Evolutionary conservation across 2,888 invertebrate species (phyloP).

Genomic region (Timandra comae): DNA sequence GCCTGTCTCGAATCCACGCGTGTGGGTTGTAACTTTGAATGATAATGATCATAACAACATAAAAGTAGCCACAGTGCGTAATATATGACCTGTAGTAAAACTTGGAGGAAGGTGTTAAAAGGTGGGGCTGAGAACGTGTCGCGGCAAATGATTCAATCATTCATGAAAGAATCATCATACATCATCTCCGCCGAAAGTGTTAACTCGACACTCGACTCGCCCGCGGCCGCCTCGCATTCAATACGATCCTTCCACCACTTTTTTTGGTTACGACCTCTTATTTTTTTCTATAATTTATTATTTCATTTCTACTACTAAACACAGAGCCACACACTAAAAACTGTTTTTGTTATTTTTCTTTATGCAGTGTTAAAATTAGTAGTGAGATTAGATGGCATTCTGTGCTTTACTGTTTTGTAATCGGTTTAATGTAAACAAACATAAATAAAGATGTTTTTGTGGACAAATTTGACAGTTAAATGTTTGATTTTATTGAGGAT

Average conservation of each 20-base stretch:
- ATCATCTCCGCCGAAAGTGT: conserved; percentile 71
- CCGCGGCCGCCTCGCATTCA: conserved; percentile 40
- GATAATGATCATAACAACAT: conserved; percentile 73
- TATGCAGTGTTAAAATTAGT: conserved; percentile 28
- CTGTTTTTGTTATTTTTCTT: conserved; percentile 28
- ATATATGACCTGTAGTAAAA: conserved; percentile 72
- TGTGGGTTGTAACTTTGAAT: conserved; percentile 69
- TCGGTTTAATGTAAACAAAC: conserved; percentile 26
- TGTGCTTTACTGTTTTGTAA: conserved; percentile 23
- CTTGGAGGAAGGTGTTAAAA: conserved; percentile 74
- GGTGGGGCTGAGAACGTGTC: conserved; percentile 65
- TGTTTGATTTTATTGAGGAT: too few relatives aligned
- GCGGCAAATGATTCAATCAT: conserved; percentile 72
- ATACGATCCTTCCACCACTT: conserved; percentile 44
- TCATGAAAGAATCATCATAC: conserved; percentile 71
- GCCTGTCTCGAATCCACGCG: conserved; percentile 37
- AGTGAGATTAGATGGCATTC: conserved; percentile 32
- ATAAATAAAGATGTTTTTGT: conserved; percentile 18
- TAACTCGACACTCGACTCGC: conserved; percentile 52
- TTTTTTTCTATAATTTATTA: conserved; percentile 50
- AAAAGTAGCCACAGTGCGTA: conserved; percentile 66
- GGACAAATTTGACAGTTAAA: conserved; percentile 9
- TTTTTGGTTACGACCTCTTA: conserved; percentile 48
- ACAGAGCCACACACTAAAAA: conserved; percentile 21
- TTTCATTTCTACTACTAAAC: conserved; percentile 35